Evolutionary conservation across 1,140 invertebrate species (phyloP).

Genomic region (Drosophila ogumai): DNA sequence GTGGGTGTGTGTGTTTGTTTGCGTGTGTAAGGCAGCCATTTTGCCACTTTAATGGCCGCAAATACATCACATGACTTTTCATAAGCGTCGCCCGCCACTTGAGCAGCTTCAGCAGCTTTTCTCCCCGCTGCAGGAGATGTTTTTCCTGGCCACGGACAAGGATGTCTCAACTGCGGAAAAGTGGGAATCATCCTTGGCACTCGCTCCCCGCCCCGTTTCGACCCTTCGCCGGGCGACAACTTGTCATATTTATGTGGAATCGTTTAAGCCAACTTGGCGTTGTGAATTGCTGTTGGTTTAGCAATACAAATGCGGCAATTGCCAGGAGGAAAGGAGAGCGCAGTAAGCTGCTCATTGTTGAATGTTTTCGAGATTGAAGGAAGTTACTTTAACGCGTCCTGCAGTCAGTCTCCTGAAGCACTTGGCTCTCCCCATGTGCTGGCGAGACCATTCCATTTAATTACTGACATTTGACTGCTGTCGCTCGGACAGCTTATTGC

Average conservation of each 20-base stretch:
- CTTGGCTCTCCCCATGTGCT: conserved; percentile 13
- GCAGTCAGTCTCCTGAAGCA: conserved; percentile 14
- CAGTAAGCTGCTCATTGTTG: conserved; percentile 23
- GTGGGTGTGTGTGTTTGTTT: conserved; percentile 1
- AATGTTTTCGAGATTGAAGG: conserved; percentile 47
- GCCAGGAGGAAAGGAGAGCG: conserved; percentile 16
- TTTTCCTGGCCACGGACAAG: conserved; percentile 49
- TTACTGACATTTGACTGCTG: conserved; percentile 57
- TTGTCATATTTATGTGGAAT: conserved; percentile 78
- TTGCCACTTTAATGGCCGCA: conserved; percentile 79
- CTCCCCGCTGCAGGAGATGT: conserved; percentile 22
- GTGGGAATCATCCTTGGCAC: conserved; percentile 33
- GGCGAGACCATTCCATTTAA: conserved; percentile 71
- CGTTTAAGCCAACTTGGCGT: conserved; percentile 68
- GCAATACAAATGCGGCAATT: conserved; percentile 71
- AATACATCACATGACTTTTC: conserved; percentile 81
- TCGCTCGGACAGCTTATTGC: conserved; percentile 7
- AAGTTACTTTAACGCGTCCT: conserved; percentile 40
- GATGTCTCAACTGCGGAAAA: conserved; percentile 50
- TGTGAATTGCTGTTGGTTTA: conserved; percentile 38
- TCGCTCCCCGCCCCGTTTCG: neutral
- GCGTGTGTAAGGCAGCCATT: conserved; percentile 50
- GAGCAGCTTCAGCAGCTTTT: conserved; percentile 27
- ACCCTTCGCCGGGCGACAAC: conserved; percentile 40
- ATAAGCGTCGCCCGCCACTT: conserved; percentile 73